Base-by-base conservation (phyloP, 2,113 vertebrate genomes). In the Eptesicus fuscus region DNA sequence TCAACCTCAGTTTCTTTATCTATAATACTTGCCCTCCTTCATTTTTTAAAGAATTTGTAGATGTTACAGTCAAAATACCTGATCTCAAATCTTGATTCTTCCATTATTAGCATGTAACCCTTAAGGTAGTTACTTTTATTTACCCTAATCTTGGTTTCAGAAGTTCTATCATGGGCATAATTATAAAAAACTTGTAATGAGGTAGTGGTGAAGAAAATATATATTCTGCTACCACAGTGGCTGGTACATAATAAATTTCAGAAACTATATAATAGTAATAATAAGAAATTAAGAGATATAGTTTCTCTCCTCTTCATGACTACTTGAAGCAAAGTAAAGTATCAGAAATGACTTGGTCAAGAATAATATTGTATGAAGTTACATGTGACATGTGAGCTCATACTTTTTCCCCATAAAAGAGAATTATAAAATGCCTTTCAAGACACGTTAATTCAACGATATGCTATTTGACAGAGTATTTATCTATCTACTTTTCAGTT, bases 301-400 rank as follows among this genome's bases (percentile, higher is more conserved):
- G 30, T 76, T 79, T 71, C 20, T 88, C 22, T 74, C 56, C 20
- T 89, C 67, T 69, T 91, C 25, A 42, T 37, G 32, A 65, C 14
- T 67, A 44, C 69, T 76, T 78, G 71, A 53, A 71, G 65, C 35
- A 94, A 95, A 78, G 67, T 51, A 20, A 94, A 78, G 32, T 65
- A 65, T 76, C 13, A 61, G 74, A 93, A 94, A 93, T 85, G n/a
- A 7, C 23, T 88, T 73, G 61, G n/a, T 91, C 49, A 89, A 93
- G 18, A 94, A 56, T 4, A 92, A 18, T 32, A 67, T 56, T 85
- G 71, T 49, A 47, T 42, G 10, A 96, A 78, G 47, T 59, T 63
- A 44, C 17, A 77, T 22, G n/a, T 84, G 63, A 79, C 32, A 28
- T 86, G 30, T 30, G 22, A 40, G 10, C 53, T 67, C 14, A 88